phyloP scores from a whole-genome alignment of 2,797 vertebrate species.

The Hemitrygon akajei region DNA sequence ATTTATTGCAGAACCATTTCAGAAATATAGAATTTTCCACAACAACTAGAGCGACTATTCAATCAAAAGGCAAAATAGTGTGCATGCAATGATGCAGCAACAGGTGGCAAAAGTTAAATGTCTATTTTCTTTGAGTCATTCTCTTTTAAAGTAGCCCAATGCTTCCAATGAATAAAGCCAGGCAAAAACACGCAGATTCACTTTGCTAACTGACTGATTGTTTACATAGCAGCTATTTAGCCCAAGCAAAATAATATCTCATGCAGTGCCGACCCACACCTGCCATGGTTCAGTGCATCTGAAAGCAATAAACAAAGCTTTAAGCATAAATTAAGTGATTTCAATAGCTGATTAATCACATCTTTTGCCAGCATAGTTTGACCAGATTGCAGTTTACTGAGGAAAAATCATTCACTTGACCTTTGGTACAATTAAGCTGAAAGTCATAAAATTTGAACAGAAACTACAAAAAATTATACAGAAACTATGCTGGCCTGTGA shows the following conservation, averaged over 20 bases:
- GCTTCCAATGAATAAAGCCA: neutral
- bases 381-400: neutral
- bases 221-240: conserved; percentile 6
- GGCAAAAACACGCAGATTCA: neutral
- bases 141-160: neutral
- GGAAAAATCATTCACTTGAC: neutral
- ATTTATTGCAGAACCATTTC: neutral
- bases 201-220: conserved; percentile 18
- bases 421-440: neutral
- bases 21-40: neutral
- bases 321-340: conserved; percentile 34
- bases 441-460: neutral
- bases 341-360: conserved; percentile 36
- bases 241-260: conserved; percentile 35
- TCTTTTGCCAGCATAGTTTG: neutral
- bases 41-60: neutral
- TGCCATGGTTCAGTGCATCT: conserved; percentile 9
- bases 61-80: neutral
- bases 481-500: neutral
- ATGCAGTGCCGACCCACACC: conserved; percentile 20
- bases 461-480: neutral
- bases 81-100: neutral
- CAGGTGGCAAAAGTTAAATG: conserved; percentile 4
- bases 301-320: conserved; percentile 36
- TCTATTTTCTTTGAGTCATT: neutral